Conservation (phyloP, 1,140 invertebrate species). For the Apis mellifera region DNA sequence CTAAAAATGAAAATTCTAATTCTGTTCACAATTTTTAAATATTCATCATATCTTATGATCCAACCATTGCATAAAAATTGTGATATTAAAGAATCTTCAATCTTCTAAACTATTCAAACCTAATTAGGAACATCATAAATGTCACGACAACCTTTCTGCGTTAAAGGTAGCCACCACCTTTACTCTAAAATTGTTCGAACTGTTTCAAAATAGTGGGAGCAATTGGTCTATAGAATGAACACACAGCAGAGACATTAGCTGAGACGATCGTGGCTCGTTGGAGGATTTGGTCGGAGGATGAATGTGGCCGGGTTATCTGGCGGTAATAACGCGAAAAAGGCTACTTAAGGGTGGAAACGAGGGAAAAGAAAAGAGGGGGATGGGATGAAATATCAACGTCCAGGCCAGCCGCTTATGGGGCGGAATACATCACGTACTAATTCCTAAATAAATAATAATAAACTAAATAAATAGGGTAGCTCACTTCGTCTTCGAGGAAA, state of each 20-base stretch:
- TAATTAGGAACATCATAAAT: too few species aligned
- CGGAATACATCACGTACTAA: conserved; percentile 68
- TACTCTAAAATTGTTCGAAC: not conserved
- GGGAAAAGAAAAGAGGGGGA: not conserved
- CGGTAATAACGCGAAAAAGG: conserved; percentile 67
- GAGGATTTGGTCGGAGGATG: conserved; percentile 57
- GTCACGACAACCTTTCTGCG: too few species aligned
- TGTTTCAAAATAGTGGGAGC: not conserved
- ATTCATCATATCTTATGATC: too few species aligned
- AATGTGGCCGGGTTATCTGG: conserved; percentile 63
- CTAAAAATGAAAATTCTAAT: too few species aligned
- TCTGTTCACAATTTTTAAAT: too few species aligned
- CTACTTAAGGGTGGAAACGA: conserved; percentile 56
- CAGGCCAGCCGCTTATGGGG: conserved; percentile 61
- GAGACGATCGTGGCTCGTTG: conserved; percentile 59
- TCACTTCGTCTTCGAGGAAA: conserved; percentile 61
- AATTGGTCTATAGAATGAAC: conserved; percentile 28
- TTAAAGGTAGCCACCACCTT: not conserved
- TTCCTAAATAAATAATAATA: too few species aligned
- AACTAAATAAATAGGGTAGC: conserved; percentile 57
- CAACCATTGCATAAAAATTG: too few species aligned
- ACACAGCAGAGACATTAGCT: conserved; percentile 52
- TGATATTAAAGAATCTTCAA: too few species aligned
- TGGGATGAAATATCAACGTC: conserved; percentile 65
- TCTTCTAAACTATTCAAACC: too few species aligned